Evolutionary conservation across 2,113 vertebrate genomes (phyloP), one percentile per base, ranked within the genome.

Genomic region (Neogobius melanostomus): DNA sequence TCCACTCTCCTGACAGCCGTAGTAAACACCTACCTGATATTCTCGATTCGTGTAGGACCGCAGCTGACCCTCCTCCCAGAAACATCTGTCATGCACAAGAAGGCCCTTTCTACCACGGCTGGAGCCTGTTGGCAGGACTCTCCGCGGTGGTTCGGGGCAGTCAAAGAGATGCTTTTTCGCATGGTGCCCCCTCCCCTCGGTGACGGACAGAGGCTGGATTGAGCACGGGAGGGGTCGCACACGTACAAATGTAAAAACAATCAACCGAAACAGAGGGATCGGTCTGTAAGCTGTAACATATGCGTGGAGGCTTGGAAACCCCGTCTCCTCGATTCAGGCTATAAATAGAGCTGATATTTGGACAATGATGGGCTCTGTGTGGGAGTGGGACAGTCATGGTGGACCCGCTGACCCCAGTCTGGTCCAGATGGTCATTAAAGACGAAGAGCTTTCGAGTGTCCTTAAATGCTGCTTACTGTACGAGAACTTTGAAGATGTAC

Each of bases 161-260:
- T 91, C 83, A 91, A 92, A 91, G 89, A 85, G 71, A 72, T 66
- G 84, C 87, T 87, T 88, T 92, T 85, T 42, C 21, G 0, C 45
- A 15, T 63, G 64, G 63, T n/a, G 56, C 78, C 84, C 66, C 70
- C 79, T 66, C 71, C 72, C 64, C 28, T 36, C 28, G 28, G 64
- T 81, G 79, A 76, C 74, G 85, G 91, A 93, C 91, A 92, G 89
- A 81, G 70, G 81, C 76, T 70, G 83, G 82, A 91, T 90, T 92
- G 84, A 92, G 69, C 1, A 64, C 76, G 72, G 77, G 73, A 69
- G 76, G 74, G 66, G 74, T 74, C n/a, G 72, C 51, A 81, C 74
- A 57, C 53, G 48, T 72, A 75, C 72, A 85, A 82, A 87, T 44
- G 66, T 78, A 56, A 61, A 83, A 83, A 84, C 76, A 82, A 87